These are phyloP conservation scores for Idaea biselata DNA, from an alignment of 2,888 invertebrate species.

Conservation along the genomic window DNA sequence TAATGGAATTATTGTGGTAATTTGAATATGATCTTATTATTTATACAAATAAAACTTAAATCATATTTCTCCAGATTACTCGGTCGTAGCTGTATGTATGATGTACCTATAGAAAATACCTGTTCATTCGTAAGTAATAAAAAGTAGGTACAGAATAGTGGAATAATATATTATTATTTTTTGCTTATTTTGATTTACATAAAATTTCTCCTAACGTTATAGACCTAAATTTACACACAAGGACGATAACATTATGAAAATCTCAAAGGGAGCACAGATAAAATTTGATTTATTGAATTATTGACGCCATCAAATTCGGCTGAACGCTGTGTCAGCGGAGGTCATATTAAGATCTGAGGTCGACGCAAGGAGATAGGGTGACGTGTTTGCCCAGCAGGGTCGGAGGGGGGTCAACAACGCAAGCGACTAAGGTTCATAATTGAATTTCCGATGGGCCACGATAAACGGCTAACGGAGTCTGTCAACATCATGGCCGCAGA, in stretches of 20 bases:
- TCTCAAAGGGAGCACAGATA: constrained; percentile 17
- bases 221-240: not conserved
- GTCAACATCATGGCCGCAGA: constrained; percentile 48
- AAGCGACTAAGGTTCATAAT: constrained; percentile 54
- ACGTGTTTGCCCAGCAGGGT: constrained; percentile 34
- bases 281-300: constrained; percentile 30
- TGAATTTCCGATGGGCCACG: constrained; percentile 59
- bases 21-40: constrained; percentile 13
- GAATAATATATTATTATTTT: too few relatives aligned
- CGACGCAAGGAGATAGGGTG: constrained; percentile 27
- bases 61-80: too few relatives aligned
- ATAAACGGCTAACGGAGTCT: constrained; percentile 54
- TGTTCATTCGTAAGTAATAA: too few relatives aligned
- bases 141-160: too few relatives aligned
- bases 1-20: constrained; percentile 31
- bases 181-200: too few relatives aligned
- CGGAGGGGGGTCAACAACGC: constrained; percentile 33
- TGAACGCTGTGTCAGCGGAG: constrained; percentile 28
- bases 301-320: constrained; percentile 28
- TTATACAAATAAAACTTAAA: too few relatives aligned
- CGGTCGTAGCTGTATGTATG: too few relatives aligned
- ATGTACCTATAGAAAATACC: too few relatives aligned
- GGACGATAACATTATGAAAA: constrained; percentile 6
- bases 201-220: not conserved
- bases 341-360: constrained; percentile 36